phyloP scores from a whole-genome alignment of 2,888 invertebrate genomes.

The Leptinotarsa peninsularis region DNA sequence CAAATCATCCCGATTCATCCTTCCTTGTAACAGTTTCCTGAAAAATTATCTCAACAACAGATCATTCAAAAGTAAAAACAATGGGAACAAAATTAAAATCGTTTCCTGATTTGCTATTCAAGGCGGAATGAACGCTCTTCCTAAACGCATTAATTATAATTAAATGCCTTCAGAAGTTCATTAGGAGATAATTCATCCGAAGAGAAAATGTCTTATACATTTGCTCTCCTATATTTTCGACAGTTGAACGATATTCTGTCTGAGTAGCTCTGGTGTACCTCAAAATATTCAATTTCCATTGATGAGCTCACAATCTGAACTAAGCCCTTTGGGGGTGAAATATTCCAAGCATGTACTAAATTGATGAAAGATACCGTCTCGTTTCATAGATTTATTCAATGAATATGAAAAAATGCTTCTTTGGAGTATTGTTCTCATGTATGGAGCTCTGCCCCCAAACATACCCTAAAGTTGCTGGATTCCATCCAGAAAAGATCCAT shows the following conservation, averaged over 20 bases:
- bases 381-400: background rate
- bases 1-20: background rate
- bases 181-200: background rate
- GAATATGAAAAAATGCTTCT: too few relatives aligned
- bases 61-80: background rate
- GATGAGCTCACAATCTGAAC: background rate
- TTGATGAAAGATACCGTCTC: background rate
- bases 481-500: too few relatives aligned
- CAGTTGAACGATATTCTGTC: background rate
- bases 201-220: background rate
- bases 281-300: background rate
- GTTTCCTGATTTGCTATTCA: constrained; percentile 2
- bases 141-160: constrained; percentile 1
- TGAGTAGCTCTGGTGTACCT: background rate
- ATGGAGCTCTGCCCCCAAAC: too few relatives aligned
- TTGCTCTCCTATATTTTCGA: background rate
- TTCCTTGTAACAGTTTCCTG: background rate
- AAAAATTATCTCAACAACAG: background rate
- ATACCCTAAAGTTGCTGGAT: too few relatives aligned
- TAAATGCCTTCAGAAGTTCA: constrained; percentile 1
- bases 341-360: background rate
- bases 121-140: background rate
- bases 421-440: too few relatives aligned
- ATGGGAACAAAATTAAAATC: background rate
- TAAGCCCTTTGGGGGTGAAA: background rate